These are phyloP conservation scores for Anas acuta DNA, from an alignment of 2,797 vertebrate species.

Conservation along the genomic window DNA sequence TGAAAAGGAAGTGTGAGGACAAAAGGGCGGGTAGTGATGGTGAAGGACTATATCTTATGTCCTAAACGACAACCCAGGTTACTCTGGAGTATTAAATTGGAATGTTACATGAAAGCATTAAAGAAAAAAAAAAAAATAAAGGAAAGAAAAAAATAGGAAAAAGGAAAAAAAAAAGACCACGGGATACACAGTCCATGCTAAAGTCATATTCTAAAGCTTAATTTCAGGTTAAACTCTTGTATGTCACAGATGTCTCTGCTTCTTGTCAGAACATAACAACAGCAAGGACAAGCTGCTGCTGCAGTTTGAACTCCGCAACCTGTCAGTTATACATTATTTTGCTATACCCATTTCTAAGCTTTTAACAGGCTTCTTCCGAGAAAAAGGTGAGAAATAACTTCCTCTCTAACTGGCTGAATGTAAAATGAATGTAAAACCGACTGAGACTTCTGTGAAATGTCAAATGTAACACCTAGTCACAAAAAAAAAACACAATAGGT, in stretches of 20 bases:
- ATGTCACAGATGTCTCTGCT: not conserved
- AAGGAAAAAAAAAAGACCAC: not conserved
- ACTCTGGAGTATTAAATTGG: not conserved
- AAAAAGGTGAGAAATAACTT: not conserved
- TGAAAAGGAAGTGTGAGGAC: not conserved
- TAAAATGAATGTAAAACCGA: not conserved
- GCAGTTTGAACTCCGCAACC: not conserved
- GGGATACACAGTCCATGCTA: too few relatives aligned
- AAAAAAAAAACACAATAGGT: not conserved
- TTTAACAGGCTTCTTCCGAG: not conserved
- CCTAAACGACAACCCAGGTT: not conserved
- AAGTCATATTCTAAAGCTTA: not conserved
- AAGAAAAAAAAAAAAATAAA: not conserved
- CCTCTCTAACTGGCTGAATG: not conserved
- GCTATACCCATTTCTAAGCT: not conserved
- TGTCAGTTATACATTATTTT: not conserved
- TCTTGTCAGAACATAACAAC: not conserved
- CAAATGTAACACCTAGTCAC: not conserved
- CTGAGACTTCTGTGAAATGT: not conserved
- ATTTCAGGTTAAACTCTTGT: not conserved
- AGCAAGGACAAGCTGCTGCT: not conserved
- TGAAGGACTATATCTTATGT: not conserved
- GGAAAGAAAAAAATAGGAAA: not conserved
- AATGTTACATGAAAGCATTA: not conserved
- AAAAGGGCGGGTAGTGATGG: not conserved